Evolutionary conservation across 2,113 vertebrate genomes (phyloP).

Genomic region (Thomomys bottae): DNA sequence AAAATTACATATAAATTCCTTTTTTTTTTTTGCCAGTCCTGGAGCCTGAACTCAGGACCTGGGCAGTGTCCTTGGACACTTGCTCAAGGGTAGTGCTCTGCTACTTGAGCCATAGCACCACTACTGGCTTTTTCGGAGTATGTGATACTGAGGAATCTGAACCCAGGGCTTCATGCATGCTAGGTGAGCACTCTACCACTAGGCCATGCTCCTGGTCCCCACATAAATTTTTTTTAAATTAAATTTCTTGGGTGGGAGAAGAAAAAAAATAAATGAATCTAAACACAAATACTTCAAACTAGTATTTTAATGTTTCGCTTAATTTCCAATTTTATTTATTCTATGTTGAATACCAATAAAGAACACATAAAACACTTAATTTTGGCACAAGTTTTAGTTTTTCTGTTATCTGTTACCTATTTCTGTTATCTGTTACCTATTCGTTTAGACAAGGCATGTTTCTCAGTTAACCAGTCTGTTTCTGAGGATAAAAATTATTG

Average conservation of each 20-base stretch:
- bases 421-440: conserved; percentile 58
- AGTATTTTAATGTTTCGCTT: conserved; percentile 69
- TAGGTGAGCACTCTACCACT: too few species aligned
- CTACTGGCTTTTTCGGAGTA: too few species aligned
- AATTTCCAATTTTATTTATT: conserved; percentile 77
- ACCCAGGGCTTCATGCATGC: too few species aligned
- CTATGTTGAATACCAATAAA: conserved; percentile 76
- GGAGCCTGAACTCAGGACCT: too few species aligned
- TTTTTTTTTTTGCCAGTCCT: neutral
- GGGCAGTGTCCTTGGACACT: too few species aligned
- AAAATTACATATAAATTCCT: conserved; percentile 28
- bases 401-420: conserved; percentile 64
- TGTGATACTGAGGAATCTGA: too few species aligned
- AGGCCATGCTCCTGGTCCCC: too few species aligned
- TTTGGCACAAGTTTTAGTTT: conserved; percentile 79
- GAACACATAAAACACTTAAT: conserved; percentile 73
- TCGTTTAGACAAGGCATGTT: conserved; percentile 59
- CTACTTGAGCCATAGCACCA: too few species aligned
- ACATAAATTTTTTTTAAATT: too few species aligned
- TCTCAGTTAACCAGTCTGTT: conserved; percentile 72
- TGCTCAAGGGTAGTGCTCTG: too few species aligned
- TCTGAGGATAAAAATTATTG: conserved; percentile 24
- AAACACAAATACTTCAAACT: conserved; percentile 62
- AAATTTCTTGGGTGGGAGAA: neutral
- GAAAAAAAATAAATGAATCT: conserved; percentile 9